Evolutionary conservation across 2,888 invertebrate species (phyloP).

Genomic region (Dusona sp.): DNA sequence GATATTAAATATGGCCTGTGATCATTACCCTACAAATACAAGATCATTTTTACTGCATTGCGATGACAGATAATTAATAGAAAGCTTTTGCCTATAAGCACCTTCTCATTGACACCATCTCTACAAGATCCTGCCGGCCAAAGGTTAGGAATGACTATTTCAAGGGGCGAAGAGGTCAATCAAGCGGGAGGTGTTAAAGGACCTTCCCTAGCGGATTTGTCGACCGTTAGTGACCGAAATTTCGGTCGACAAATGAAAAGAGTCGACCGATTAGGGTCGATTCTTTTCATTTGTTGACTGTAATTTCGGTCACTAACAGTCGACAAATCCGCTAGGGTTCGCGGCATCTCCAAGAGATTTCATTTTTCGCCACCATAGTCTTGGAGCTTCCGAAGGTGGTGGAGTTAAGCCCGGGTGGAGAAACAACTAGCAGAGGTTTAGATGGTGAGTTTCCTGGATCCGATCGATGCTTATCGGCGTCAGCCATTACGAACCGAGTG

Average conservation of each 20-base stretch:
- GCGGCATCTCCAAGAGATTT: neutral
- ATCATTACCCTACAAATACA: neutral
- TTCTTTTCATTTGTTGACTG: no score
- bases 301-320: no score
- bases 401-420: conserved; percentile 43
- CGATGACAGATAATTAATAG: neutral
- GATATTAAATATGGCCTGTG: no score
- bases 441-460: conserved; percentile 63
- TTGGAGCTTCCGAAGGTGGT: conserved; percentile 11
- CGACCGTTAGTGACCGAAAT: no score
- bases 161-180: neutral
- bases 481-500: conserved; percentile 52
- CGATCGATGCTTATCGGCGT: conserved; percentile 65
- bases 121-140: neutral
- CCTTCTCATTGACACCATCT: neutral
- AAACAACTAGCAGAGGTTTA: conserved; percentile 32
- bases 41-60: neutral
- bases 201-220: no score
- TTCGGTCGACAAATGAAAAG: no score
- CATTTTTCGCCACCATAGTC: neutral
- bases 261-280: no score
- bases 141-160: neutral
- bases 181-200: neutral
- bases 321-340: no score
- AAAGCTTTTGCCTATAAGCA: neutral